Conservation (phyloP, 2,797 vertebrate species). For the Oreochromis mossambicus region DNA sequence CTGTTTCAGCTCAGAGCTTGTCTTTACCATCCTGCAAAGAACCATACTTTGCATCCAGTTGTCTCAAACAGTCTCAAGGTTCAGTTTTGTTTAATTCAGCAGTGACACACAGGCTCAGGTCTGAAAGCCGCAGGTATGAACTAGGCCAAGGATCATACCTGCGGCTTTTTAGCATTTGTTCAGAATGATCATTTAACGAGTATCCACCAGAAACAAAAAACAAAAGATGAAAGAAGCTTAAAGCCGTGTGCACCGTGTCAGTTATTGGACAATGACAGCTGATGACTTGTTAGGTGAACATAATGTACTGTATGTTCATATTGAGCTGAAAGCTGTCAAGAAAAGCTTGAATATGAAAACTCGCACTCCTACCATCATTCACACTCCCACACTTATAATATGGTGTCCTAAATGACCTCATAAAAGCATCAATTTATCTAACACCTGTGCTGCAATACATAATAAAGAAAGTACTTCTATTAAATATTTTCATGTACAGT, state of each 20-base stretch:
- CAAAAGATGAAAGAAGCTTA: not conserved
- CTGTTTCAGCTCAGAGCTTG: not conserved
- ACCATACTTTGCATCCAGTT: not conserved
- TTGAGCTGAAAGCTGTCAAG: not conserved
- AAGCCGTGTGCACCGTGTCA: not conserved
- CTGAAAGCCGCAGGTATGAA: not conserved
- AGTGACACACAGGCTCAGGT: not conserved
- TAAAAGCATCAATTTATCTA: not conserved
- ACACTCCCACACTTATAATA: conserved; percentile 5
- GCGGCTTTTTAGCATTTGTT: not conserved
- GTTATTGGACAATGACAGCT: not conserved
- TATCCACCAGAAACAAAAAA: not conserved
- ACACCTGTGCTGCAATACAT: not conserved
- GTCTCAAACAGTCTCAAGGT: not conserved
- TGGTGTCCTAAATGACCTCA: not conserved
- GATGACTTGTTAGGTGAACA: not conserved
- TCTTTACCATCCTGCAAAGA: not conserved
- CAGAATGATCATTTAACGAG: not conserved
- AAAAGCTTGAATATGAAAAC: not conserved
- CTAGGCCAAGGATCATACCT: not conserved
- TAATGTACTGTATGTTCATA: not conserved
- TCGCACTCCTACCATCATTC: not conserved
- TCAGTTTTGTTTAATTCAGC: not conserved
- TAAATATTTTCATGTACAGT: not conserved
- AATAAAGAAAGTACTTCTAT: not conserved